Evolutionary conservation across 1,140 invertebrate species (phyloP), one percentile per base, ranked within the genome.

Genomic region (Nasonia giraulti): DNA sequence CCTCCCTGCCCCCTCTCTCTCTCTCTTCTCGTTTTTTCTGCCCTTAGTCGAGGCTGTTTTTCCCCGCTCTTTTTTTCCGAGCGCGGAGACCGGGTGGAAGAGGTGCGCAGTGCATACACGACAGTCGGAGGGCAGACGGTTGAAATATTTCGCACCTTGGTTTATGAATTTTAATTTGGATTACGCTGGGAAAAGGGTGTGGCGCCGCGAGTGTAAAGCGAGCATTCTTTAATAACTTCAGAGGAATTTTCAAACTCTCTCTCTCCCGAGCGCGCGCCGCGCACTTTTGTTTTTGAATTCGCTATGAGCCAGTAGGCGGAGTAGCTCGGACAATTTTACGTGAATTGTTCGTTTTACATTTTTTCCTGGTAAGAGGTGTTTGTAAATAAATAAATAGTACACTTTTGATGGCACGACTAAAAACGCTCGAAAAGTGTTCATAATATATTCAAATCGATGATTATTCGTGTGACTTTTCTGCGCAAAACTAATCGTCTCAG

Each of bases 81-180:
- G 11, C 33, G 33, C 33, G 33, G 17, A 73, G 68, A 50, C 4
- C 7, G 6, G 10, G 23, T 4, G 50, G 31, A 47, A 81, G 55
- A 62, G 55, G 20, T 62, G 55, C 55, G 55, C 3, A n/a, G 2
- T 62, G 55, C 20, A 62, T n/a, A 20, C 55, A 62, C 55, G 6
- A 4, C 55, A 47, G 68, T 50, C 10, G 17, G n/a, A 27, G 50
- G 12, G 12, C 79, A 23, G 79, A 73, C 44, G n/a, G 10, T 23
- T 23, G 27, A 62, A 75, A 82, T 82, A 75, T 55, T 75, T 82
- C 11, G 71, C 44, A 62, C 73, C 31, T 82, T 82, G 47, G 80
- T 75, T 62, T 74, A 75, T 82, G 71, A 82, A 82, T 82, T 82
- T 82, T 75, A 82, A 82, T 81, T 81, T 81, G 17, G 68, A 23